phyloP scores from a whole-genome alignment of 2,797 vertebrate species.

The Petrocephalus sullivani region DNA sequence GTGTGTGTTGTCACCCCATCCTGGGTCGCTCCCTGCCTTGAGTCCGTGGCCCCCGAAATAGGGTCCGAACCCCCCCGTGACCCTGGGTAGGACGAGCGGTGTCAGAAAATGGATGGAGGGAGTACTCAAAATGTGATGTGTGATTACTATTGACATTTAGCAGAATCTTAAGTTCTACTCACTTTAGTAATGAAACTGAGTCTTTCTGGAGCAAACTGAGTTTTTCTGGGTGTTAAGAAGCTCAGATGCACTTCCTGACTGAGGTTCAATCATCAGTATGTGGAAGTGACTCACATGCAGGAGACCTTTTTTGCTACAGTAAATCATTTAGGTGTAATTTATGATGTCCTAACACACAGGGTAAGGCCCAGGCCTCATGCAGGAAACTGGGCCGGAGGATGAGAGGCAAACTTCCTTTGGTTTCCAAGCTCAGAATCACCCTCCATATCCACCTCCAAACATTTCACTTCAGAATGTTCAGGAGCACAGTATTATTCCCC shows the following conservation, averaged over 20 bases:
- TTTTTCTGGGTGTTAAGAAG: too few relatives aligned
- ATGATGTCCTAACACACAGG: neutral
- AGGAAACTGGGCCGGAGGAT: neutral
- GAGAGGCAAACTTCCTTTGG: neutral
- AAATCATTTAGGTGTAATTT: neutral
- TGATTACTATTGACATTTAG: neutral
- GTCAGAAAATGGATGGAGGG: too few relatives aligned
- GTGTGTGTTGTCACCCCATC: too few relatives aligned
- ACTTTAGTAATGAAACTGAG: neutral
- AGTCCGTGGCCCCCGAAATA: too few relatives aligned
- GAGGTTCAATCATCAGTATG: neutral
- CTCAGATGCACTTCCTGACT: neutral
- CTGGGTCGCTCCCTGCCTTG: too few relatives aligned
- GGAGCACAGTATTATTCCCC: neutral
- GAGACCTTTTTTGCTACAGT: neutral
- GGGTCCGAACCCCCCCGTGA: too few relatives aligned
- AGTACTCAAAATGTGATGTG: neutral
- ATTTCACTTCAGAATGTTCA: neutral
- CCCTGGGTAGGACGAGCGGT: too few relatives aligned
- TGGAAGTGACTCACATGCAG: neutral
- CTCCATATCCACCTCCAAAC: neutral
- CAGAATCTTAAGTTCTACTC: neutral
- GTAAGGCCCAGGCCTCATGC: neutral
- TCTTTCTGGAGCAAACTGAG: too few relatives aligned
- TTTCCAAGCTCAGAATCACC: neutral